These are phyloP conservation scores for Pollimyrus isidori DNA, from an alignment of 2,113 vertebrate genomes.

Conservation along the genomic window DNA sequence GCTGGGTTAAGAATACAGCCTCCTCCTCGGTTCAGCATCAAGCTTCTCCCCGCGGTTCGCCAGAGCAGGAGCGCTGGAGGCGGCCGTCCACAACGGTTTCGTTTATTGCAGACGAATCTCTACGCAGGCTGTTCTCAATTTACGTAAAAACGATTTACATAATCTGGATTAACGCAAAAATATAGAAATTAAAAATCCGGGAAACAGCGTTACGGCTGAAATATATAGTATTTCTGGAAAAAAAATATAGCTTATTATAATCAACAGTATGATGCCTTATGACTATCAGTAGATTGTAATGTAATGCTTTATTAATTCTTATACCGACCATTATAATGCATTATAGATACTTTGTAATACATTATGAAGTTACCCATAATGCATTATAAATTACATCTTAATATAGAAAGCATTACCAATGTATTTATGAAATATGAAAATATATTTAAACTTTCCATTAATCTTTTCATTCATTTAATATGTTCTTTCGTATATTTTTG, in stretches of 20 bases:
- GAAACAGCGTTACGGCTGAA: background rate
- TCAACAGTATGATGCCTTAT: background rate
- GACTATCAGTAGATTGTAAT: background rate
- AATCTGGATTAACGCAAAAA: background rate
- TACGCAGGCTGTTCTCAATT: background rate
- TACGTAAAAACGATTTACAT: background rate
- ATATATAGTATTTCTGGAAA: background rate
- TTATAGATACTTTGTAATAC: background rate
- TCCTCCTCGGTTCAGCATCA: background rate
- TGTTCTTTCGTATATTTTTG: background rate
- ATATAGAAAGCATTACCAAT: background rate
- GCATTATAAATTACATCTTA: background rate
- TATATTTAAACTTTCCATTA: background rate
- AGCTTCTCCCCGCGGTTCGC: background rate
- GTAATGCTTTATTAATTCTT: background rate
- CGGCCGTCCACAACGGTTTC: background rate
- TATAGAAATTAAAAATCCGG: background rate
- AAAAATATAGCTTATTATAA: background rate
- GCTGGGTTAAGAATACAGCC: background rate
- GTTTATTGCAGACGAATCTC: background rate
- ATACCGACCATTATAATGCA: background rate
- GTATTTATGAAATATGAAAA: background rate
- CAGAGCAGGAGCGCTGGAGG: background rate
- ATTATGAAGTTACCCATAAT: background rate
- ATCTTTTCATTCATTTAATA: background rate